Evolutionary conservation across 2,113 vertebrate species (phyloP).

Genomic region (Heterocephalus glaber): DNA sequence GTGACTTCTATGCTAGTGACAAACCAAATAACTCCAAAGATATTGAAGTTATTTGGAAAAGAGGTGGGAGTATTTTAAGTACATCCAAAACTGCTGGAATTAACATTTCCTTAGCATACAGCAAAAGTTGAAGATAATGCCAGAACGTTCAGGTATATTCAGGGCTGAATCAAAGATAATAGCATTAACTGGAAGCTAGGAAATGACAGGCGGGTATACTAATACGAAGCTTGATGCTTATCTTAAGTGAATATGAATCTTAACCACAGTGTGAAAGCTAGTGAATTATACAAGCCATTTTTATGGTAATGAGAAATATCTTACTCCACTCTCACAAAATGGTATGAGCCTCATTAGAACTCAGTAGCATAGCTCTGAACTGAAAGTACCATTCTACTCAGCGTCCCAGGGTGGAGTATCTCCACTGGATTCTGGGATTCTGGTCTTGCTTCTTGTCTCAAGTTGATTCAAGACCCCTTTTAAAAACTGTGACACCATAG

Average conservation of each 20-base stretch:
- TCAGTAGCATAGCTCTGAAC: background rate
- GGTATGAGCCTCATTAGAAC: background rate
- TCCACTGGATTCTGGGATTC: background rate
- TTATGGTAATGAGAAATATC: slow-evolving; percentile 1
- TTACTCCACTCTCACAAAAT: background rate
- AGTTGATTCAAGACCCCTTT: background rate
- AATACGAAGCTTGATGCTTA: background rate
- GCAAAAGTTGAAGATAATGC: background rate
- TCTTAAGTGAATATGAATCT: slow-evolving; percentile 1
- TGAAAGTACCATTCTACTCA: background rate
- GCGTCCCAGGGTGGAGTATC: background rate
- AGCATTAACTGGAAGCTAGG: background rate
- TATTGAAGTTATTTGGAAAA: background rate
- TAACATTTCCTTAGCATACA: background rate
- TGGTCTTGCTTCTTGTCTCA: background rate
- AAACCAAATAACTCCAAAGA: slow-evolving; percentile 16
- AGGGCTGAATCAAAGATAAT: background rate
- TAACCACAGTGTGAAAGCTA: slow-evolving; percentile 9
- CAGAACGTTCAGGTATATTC: background rate
- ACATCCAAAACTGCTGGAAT: slow-evolving; percentile 12
- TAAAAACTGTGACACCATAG: background rate
- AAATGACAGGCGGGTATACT: background rate
- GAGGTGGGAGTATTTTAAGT: background rate
- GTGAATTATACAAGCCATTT: background rate
- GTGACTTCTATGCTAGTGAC: background rate